Evolutionary conservation across 2,888 invertebrate genomes (phyloP).

Genomic region (Amiota communis): DNA sequence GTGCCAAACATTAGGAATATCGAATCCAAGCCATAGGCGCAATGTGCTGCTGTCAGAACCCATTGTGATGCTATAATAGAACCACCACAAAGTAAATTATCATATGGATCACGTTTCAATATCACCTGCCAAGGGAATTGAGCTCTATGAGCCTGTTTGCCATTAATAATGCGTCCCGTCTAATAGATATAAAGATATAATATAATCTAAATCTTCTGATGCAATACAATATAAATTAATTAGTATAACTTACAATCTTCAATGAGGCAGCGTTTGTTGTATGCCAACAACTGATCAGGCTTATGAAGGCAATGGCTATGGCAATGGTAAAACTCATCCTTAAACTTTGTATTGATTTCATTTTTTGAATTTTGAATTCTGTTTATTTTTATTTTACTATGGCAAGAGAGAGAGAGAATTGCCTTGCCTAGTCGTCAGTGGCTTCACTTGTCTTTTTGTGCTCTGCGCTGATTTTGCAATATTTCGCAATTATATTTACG

Average conservation of each 20-base stretch:
- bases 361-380: too few species aligned
- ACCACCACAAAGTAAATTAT: slow-evolving; percentile 68
- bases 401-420: too few species aligned
- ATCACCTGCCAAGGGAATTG: slow-evolving; percentile 72
- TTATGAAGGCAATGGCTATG: too few species aligned
- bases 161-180: slow-evolving; percentile 63
- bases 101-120: slow-evolving; percentile 59
- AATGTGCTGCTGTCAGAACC: slow-evolving; percentile 71
- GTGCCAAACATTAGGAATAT: slow-evolving; percentile 64
- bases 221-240: not conserved
- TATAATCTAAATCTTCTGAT: too few species aligned
- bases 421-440: too few species aligned
- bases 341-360: too few species aligned
- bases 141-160: slow-evolving; percentile 53
- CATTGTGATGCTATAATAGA: slow-evolving; percentile 63
- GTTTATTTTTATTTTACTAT: too few species aligned
- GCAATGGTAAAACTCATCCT: too few species aligned
- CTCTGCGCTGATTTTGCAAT: slow-evolving; percentile 6
- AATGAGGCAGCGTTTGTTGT: too few species aligned
- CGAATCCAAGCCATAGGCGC: slow-evolving; percentile 55
- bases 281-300: too few species aligned
- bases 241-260: not conserved
- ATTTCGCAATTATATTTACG: slow-evolving; percentile 10
- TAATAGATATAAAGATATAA: slow-evolving; percentile 39
- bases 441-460: not conserved